Evolutionary conservation across 2,113 vertebrate genomes (phyloP).

Genomic region (Sinocyclocheilus anshuiensis): DNA sequence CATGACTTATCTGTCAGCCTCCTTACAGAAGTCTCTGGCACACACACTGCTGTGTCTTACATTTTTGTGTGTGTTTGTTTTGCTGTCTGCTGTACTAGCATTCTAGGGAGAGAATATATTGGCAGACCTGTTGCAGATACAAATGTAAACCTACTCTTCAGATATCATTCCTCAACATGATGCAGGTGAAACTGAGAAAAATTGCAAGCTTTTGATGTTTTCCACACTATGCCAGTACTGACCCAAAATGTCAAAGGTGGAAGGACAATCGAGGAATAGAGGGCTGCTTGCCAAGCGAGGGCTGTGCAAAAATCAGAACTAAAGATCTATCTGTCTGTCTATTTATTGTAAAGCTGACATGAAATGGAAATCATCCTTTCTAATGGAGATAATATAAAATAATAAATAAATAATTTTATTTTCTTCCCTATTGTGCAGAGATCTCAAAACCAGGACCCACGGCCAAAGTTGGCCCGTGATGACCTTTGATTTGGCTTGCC

Average conservation of each 20-base stretch:
- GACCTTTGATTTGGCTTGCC: neutral
- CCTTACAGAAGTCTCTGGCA: conserved; percentile 23
- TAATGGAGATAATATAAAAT: neutral
- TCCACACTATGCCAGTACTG: neutral
- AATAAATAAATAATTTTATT: neutral
- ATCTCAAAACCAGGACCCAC: neutral
- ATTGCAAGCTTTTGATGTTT: conserved; percentile 4
- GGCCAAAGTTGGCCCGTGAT: neutral
- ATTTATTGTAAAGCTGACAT: neutral
- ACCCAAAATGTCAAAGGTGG: neutral
- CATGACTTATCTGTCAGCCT: conserved; percentile 30
- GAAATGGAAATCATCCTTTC: neutral
- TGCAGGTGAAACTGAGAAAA: neutral
- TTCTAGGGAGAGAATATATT: neutral
- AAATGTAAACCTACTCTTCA: neutral
- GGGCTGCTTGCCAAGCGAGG: too few relatives aligned
- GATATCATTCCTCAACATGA: neutral
- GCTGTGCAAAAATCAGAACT: too few relatives aligned
- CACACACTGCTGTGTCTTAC: conserved; percentile 2
- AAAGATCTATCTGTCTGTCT: neutral
- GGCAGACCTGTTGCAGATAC: conserved; percentile 10
- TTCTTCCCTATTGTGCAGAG: neutral
- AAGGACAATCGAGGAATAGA: neutral
- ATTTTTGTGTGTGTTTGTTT: conserved; percentile 13
- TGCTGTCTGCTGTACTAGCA: neutral